Percentiles rank a stretch among this genome's conserved stretches.
phyloP scores from a whole-genome alignment of 2,113 vertebrate genomes.

The Chionis minor region DNA sequence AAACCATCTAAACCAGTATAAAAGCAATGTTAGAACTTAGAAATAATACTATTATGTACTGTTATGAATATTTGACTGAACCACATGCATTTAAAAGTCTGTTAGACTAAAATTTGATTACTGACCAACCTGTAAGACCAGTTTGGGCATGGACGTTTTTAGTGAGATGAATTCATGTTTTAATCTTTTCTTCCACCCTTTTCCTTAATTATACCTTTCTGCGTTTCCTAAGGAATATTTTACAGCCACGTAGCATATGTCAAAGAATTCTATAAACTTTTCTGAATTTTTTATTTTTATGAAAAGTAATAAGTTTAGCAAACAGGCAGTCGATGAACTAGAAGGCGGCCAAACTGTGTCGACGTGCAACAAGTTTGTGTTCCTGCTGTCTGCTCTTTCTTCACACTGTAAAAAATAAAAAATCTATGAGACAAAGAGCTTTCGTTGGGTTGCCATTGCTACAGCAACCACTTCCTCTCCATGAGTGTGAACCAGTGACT shows the following conservation, averaged over 20 bases:
- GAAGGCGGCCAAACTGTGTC: conserved; percentile 31
- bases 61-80: not conserved
- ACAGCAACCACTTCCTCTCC: not conserved
- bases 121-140: not conserved
- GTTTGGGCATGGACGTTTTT: not conserved
- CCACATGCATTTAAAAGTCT: not conserved
- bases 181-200: conserved; percentile 31
- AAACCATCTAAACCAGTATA: not conserved
- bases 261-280: conserved; percentile 49
- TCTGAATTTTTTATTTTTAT: conserved; percentile 59
- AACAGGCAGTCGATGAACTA: conserved; percentile 23
- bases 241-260: conserved; percentile 26
- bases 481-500: not conserved
- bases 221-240: conserved; percentile 56
- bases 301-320: conserved; percentile 53
- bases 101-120: not conserved
- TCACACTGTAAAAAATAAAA: not conserved
- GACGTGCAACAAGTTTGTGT: not conserved
- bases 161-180: conserved; percentile 15
- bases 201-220: conserved; percentile 48
- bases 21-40: not conserved
- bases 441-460: not conserved
- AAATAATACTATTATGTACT: not conserved
- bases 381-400: not conserved
- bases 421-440: not conserved